Percentiles rank a stretch among this genome's conserved stretches.
Conservation (phyloP, 2,797 vertebrate species). For the Syncerus caffer region DNA sequence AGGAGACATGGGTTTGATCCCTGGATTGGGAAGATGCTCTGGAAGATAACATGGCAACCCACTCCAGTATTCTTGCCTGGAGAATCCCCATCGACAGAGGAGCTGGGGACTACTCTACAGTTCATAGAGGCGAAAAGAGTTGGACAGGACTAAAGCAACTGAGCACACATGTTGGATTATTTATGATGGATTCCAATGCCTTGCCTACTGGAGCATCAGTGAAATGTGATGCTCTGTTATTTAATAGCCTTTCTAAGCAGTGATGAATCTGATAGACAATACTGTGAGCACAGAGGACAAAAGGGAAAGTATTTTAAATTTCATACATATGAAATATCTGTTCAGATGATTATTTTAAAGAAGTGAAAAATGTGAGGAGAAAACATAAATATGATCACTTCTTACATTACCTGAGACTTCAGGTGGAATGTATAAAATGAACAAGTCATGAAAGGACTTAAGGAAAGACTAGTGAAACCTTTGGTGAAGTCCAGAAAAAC, state of each 20-base stretch:
- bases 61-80: neutral
- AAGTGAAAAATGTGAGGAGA: neutral
- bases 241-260: conserved; percentile 55
- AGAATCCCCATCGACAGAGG: neutral
- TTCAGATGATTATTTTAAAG: neutral
- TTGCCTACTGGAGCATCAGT: conserved; percentile 37
- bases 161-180: neutral
- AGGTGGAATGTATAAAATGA: neutral
- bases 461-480: neutral
- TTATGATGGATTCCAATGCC: neutral
- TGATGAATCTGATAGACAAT: conserved; percentile 30
- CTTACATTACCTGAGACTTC: neutral
- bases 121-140: accelerated
- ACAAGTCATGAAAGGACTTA: neutral
- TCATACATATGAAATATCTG: neutral
- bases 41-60: neutral
- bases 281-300: neutral
- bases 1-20: neutral
- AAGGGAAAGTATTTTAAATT: neutral
- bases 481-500: neutral
- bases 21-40: neutral
- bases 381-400: neutral
- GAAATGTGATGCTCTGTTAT: conserved; percentile 55
- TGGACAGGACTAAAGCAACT: neutral
- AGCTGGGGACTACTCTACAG: neutral